Percentiles rank a stretch among this genome's conserved stretches.
Conservation (phyloP, 2,888 invertebrate species). For the Euzophera pinguis region DNA sequence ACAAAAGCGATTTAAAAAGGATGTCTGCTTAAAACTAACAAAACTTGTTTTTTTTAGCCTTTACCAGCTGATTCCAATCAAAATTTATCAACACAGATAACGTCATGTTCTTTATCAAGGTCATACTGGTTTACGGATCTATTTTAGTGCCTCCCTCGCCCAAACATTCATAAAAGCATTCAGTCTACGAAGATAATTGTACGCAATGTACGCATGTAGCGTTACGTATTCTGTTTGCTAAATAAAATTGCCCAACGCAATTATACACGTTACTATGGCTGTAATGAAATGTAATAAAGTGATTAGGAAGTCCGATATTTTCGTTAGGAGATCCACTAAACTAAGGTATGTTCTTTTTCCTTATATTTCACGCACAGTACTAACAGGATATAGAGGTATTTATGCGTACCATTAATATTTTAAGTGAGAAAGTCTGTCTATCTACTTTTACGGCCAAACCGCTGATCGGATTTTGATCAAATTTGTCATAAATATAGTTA, state of each 20-base stretch:
- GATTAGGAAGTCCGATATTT: not conserved
- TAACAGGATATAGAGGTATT: no score
- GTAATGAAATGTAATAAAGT: not conserved
- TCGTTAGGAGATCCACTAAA: not conserved
- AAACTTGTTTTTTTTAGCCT: no score
- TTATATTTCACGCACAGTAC: no score
- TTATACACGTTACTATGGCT: not conserved
- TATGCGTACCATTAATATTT: no score
- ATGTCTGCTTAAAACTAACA: no score
- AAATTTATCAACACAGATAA: not conserved
- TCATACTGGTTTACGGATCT: conserved; percentile 7
- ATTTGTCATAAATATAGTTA: no score
- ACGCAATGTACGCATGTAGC: no score
- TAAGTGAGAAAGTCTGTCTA: no score
- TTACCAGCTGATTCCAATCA: not conserved
- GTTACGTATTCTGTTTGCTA: not conserved
- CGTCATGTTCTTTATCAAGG: conserved; percentile 3
- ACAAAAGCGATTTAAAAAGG: no score
- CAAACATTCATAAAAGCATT: not conserved
- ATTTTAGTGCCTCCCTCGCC: not conserved
- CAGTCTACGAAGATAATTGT: not conserved
- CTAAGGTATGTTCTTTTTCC: not conserved
- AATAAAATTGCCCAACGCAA: not conserved
- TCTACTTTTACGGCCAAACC: no score
- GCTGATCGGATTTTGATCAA: no score